phyloP scores from a whole-genome alignment of 2,888 invertebrate species.

The Zonitis immaculata region DNA sequence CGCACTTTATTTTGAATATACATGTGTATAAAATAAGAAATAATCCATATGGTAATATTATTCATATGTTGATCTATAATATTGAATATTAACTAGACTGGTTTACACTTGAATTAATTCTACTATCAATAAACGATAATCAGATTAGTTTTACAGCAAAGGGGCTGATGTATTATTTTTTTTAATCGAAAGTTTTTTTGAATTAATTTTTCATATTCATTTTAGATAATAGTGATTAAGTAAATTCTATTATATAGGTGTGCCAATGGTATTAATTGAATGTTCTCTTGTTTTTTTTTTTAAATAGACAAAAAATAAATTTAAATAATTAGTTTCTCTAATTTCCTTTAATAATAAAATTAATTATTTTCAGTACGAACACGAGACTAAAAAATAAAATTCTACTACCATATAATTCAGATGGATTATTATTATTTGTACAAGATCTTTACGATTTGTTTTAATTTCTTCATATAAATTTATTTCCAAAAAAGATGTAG shows the following conservation, averaged over 20 bases:
- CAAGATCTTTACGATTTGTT: no score
- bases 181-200: neutral
- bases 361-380: no score
- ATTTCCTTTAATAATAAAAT: neutral
- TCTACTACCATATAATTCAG: no score
- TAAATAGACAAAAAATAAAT: neutral
- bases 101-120: neutral
- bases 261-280: neutral
- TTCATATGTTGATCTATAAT: neutral
- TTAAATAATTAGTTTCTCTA: neutral
- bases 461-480: no score
- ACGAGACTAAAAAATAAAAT: no score
- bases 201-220: conserved; percentile 3
- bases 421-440: no score
- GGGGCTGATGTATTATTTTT: no score
- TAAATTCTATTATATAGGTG: no score
- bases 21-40: conserved; percentile 6
- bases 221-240: neutral
- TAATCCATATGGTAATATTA: neutral
- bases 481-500: neutral
- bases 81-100: neutral
- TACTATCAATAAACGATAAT: neutral
- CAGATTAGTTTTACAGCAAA: neutral
- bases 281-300: no score
- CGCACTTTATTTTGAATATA: conserved; percentile 7